A percentile compares a stretch with the other conserved stretches of the same genome.
Evolutionary conservation across 2,113 vertebrate genomes (phyloP).

Genomic region (Corythornis madagascariensis): DNA sequence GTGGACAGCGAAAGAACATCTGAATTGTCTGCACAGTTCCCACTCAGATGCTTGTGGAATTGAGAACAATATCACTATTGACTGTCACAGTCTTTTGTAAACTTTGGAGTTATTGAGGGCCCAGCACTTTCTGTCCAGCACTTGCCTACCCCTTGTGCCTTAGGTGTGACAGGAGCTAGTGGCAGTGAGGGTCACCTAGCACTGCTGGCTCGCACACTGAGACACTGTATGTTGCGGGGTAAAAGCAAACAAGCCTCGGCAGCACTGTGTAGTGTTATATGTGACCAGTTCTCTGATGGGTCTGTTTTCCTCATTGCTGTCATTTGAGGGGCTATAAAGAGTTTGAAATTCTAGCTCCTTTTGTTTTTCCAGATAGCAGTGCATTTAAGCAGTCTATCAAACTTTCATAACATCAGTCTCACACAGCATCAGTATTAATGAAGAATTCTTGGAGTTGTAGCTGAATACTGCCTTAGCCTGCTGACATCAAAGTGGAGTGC

Average conservation of each 20-base stretch:
- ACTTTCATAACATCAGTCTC: not conserved
- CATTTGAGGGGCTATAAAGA: not conserved
- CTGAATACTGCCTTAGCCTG: not conserved
- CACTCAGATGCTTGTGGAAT: not conserved
- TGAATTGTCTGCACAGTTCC: not conserved
- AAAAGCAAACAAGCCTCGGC: not conserved
- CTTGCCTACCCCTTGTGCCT: fast-evolving
- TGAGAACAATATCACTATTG: not conserved
- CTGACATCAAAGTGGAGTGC: not conserved
- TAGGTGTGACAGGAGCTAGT: not conserved
- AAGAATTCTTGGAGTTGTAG: not conserved
- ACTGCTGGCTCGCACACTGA: not conserved
- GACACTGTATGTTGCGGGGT: fast-evolving
- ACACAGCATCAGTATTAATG: not conserved
- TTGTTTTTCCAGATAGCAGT: not conserved
- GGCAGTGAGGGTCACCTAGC: not conserved
- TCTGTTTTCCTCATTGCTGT: not conserved
- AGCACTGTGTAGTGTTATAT: not conserved
- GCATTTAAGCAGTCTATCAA: not conserved
- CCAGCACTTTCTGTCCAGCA: fast-evolving
- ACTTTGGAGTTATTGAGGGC: not conserved
- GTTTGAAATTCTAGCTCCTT: not conserved
- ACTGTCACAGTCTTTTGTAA: fast-evolving
- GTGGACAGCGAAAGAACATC: not conserved
- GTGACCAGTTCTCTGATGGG: not conserved